These are phyloP conservation scores for Lepidocolaptes lacrymiger DNA, from an alignment of 2,797 vertebrate species.

Conservation along the genomic window DNA sequence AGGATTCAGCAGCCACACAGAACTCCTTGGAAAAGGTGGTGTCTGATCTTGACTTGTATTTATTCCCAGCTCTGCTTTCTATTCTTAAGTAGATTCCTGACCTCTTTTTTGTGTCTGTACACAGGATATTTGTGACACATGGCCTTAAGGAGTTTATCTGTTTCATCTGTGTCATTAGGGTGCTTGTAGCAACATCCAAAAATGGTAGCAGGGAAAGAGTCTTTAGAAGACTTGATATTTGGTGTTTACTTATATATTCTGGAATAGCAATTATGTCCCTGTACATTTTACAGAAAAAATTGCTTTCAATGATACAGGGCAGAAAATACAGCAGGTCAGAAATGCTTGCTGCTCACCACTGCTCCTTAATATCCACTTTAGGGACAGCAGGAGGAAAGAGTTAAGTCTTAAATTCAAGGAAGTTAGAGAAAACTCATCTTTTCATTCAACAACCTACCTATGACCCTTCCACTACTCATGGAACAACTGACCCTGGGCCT, in stretches of 20 bases:
- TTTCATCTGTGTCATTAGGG: not conserved
- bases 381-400: not conserved
- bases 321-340: not conserved
- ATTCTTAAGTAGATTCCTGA: not conserved
- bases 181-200: not conserved
- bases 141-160: not conserved
- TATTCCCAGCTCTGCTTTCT: not conserved
- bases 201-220: not conserved
- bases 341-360: not conserved
- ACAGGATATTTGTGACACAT: not conserved
- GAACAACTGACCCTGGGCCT: not conserved
- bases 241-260: not conserved
- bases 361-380: not conserved
- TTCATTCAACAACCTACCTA: not conserved
- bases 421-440: not conserved
- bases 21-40: not conserved
- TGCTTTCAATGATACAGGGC: fast-evolving
- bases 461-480: not conserved
- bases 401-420: not conserved
- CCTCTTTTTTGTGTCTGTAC: not conserved
- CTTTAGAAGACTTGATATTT: not conserved
- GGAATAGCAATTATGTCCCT: not conserved
- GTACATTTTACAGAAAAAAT: not conserved
- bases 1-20: not conserved
- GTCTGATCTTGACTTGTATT: not conserved